Percentiles rank a stretch among this genome's conserved stretches.
Conservation (phyloP, 2,113 vertebrate genomes). For the Menura novaehollandiae region DNA sequence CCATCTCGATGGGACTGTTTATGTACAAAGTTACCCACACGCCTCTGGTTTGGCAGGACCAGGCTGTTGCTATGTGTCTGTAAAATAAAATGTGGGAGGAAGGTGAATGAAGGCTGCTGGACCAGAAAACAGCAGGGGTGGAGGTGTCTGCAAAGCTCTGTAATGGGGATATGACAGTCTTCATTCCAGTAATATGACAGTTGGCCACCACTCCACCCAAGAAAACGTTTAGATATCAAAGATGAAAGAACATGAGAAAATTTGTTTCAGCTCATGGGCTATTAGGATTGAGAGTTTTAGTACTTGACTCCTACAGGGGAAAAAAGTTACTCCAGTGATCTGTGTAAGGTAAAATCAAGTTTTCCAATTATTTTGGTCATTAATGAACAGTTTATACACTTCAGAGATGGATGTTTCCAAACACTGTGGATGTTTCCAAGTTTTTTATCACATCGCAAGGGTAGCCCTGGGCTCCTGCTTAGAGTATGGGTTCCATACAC, state of each 20-base stretch:
- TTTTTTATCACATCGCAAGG: background rate
- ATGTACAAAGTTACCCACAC: background rate
- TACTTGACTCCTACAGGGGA: background rate
- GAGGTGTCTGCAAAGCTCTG: background rate
- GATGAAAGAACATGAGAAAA: background rate
- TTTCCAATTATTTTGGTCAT: background rate
- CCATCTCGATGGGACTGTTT: background rate
- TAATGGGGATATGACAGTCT: background rate
- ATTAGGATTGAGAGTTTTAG: background rate
- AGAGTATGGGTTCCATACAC: background rate
- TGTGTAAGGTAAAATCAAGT: background rate
- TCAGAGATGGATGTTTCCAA: background rate
- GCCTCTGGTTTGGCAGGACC: background rate
- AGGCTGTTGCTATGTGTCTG: background rate
- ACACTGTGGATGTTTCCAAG: background rate
- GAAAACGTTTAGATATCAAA: background rate
- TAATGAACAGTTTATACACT: background rate
- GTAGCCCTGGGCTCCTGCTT: background rate
- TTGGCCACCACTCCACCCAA: background rate
- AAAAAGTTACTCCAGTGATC: background rate
- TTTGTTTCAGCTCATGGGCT: background rate
- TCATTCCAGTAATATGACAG: background rate
- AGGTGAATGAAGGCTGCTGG: conserved; percentile 7
- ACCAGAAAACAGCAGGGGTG: background rate
- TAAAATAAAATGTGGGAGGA: background rate